phyloP scores from a whole-genome alignment of 2,797 vertebrate species.

The Zenarchopterus dispar region DNA sequence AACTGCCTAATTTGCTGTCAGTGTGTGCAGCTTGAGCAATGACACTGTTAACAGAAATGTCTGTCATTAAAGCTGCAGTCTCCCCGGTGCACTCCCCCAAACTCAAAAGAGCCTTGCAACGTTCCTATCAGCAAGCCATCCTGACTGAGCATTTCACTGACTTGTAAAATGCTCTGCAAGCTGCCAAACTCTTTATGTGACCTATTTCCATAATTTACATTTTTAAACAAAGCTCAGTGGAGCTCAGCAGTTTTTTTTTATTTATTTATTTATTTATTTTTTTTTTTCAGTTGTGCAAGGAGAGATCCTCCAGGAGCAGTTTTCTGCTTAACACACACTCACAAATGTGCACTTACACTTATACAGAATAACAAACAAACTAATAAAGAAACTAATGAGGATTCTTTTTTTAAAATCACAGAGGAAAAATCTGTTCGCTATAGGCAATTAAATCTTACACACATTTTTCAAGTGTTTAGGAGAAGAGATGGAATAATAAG shows the following conservation, averaged over 20 bases:
- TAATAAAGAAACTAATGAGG: conserved; percentile 48
- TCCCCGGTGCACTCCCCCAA: conserved; percentile 43
- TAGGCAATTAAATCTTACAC: conserved; percentile 42
- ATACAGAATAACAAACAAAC: conserved; percentile 49
- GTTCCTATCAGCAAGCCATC: conserved; percentile 69
- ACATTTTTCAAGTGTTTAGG: conserved; percentile 23
- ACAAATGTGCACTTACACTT: background rate
- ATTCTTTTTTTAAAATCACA: conserved; percentile 40
- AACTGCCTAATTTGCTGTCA: conserved; percentile 61
- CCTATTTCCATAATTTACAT: conserved; percentile 85
- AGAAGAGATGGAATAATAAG: conserved; percentile 22
- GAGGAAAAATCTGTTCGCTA: conserved; percentile 38
- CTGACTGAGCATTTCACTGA: conserved; percentile 68
- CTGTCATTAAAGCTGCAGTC: conserved; percentile 59
- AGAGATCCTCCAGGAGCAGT: conserved; percentile 62
- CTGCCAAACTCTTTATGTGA: conserved; percentile 79
- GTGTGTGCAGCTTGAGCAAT: conserved; percentile 53
- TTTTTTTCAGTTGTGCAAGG: conserved; percentile 33
- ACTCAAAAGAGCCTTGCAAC: conserved; percentile 66
- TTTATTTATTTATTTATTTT: conserved; percentile 28
- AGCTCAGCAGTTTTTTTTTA: conserved; percentile 68
- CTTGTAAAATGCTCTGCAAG: conserved; percentile 67
- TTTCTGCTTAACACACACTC: conserved; percentile 23
- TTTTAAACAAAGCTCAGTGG: conserved; percentile 76
- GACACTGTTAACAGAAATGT: conserved; percentile 51